Evolutionary conservation across 1,140 invertebrate genomes (phyloP).

Genomic region (Drosophila murphyi): DNA sequence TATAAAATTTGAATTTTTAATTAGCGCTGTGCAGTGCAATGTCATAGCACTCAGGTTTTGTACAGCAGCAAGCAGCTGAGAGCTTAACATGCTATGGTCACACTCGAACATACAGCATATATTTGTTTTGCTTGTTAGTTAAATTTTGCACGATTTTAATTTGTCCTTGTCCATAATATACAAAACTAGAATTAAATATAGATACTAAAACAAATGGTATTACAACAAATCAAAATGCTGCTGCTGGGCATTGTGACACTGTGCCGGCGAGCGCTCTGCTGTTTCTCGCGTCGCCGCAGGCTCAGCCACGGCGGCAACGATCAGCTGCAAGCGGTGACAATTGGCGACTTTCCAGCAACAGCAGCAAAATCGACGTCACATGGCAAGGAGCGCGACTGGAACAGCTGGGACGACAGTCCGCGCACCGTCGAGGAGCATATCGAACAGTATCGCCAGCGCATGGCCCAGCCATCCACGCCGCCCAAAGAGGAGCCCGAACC

Average conservation of each 20-base stretch:
- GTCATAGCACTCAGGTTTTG: conserved; percentile 12
- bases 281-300: conserved; percentile 78
- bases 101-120: conserved; percentile 40
- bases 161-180: conserved; percentile 3
- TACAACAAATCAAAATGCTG: conserved; percentile 80
- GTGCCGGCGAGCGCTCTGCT: conserved; percentile 78
- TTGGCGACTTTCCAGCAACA: conserved; percentile 53
- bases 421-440: conserved; percentile 83
- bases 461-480: conserved; percentile 77
- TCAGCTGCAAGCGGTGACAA: conserved; percentile 67
- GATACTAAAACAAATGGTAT: conserved; percentile 45
- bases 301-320: conserved; percentile 55
- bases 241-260: conserved; percentile 72
- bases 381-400: conserved; percentile 77
- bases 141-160: conserved; percentile 29
- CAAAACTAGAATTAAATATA: not conserved
- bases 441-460: conserved; percentile 80
- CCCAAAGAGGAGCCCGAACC: conserved; percentile 73
- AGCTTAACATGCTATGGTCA: conserved; percentile 12
- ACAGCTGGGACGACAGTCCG: conserved; percentile 83
- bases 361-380: not conserved
- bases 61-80: conserved; percentile 25
- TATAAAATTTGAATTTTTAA: not conserved
- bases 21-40: not conserved
- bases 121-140: conserved; percentile 56